Percentiles rank a stretch among this genome's conserved stretches.
Evolutionary conservation across 1,140 invertebrate genomes (phyloP).

Genomic region (Carposina sasakii): DNA sequence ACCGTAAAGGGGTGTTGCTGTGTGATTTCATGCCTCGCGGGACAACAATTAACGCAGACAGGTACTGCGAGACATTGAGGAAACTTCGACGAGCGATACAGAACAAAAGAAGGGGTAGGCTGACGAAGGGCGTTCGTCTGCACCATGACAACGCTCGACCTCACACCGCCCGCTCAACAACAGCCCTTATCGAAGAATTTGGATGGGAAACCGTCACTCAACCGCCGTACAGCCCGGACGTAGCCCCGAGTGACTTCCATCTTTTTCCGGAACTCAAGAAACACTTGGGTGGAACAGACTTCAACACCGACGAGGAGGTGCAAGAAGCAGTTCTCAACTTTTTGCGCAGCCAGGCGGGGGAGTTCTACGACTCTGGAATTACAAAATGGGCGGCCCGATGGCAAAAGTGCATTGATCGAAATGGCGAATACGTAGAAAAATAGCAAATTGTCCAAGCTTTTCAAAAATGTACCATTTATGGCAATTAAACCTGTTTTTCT

Average conservation of each 20-base stretch:
- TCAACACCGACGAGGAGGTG: neutral
- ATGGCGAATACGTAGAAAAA: neutral
- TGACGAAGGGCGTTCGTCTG: too few species aligned
- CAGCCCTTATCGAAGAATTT: conserved; percentile 20
- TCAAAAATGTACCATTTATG: too few species aligned
- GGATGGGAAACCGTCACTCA: conserved; percentile 33
- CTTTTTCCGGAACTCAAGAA: conserved; percentile 13
- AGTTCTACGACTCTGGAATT: neutral
- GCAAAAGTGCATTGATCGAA: neutral
- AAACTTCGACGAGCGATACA: neutral
- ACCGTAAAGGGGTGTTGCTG: too few species aligned
- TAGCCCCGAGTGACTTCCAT: conserved; percentile 28
- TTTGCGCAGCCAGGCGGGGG: neutral
- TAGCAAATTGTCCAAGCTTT: too few species aligned
- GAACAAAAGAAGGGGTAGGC: neutral
- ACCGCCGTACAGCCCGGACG: conserved; percentile 30
- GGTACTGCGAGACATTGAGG: neutral
- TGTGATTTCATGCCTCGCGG: too few species aligned
- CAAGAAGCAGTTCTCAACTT: neutral
- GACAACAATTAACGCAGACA: neutral
- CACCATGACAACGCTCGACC: neutral
- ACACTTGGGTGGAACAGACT: neutral
- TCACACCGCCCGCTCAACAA: neutral
- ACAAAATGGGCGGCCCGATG: neutral
- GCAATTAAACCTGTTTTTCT: too few species aligned